Conservation (phyloP, 37 sponge, comb jelly and placozoan genomes). For the Cladorhizidae sp. region DNA sequence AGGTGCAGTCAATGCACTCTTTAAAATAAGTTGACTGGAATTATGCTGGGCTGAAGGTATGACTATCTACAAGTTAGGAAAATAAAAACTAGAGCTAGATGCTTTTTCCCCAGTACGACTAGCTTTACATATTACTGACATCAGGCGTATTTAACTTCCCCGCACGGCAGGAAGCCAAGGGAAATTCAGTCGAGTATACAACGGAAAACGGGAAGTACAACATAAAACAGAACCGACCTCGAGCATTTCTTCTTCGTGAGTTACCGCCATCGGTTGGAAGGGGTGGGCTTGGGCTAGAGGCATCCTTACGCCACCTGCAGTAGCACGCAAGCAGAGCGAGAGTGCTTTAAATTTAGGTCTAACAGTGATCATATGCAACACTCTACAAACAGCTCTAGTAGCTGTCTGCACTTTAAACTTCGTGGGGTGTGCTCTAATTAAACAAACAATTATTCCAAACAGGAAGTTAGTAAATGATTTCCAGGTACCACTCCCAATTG, state of each 20-base stretch:
- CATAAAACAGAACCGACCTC: constrained; percentile 29
- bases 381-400: background rate
- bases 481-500: too few relatives aligned
- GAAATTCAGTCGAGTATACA: background rate
- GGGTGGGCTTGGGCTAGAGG: constrained; percentile 82
- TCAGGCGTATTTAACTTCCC: too few relatives aligned
- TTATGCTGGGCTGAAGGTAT: too few relatives aligned
- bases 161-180: constrained; percentile 31
- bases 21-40: too few relatives aligned
- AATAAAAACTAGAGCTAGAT: background rate
- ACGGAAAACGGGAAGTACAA: background rate
- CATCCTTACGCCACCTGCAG: constrained; percentile 52
- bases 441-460: too few relatives aligned
- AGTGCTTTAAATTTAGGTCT: constrained; percentile 13
- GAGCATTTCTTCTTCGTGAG: constrained; percentile 53
- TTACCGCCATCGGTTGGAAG: constrained; percentile 70
- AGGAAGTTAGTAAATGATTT: too few relatives aligned
- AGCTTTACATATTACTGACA: too few relatives aligned
- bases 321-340: background rate
- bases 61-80: background rate
- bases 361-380: constrained; percentile 12
- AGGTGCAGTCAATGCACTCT: too few relatives aligned
- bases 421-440: too few relatives aligned
- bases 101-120: background rate
- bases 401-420: background rate